Evolutionary conservation across 2,113 vertebrate genomes (phyloP), one percentile per base, ranked within the genome.

Genomic region (Perognathus longimembris): DNA sequence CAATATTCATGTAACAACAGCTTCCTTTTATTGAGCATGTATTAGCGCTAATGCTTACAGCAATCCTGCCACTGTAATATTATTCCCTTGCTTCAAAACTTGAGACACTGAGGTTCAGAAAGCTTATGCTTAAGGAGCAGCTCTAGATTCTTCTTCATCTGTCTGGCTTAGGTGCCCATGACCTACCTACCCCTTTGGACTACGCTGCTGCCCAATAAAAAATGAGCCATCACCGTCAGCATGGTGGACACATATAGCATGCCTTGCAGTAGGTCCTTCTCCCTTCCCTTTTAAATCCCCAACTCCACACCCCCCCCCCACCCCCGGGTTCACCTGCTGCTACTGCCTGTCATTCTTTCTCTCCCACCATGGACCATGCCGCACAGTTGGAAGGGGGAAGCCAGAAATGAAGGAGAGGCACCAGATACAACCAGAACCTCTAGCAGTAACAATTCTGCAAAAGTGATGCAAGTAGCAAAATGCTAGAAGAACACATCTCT

Each of bases 211-310:
- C 64, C 42, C 7, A 61, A 28, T 15, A 20, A 59, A 42, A 87
- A 54, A 42, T 7, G 24, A 79, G 28, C 26, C 34, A 34, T 38
- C 34, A 36, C 2, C 28, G 32, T 38, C 71, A 34, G 63, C 50
- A n/a, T 0, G 17, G 26, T 12, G 17, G 32, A 38, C 67, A 42
- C 67, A 66, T 11, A 22, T 0, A 54, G 28, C 9, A 28, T 22
- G 8, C 30, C 32, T 9, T 69, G 1, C 0, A 6, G n/a, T 26
- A 34, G 69, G 59, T 9, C 26, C 17, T 30, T 70, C 26, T n/a
- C n/a, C 40, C 15, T 5, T 14, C 30, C 15, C 21, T 59, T 38
- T 64, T 15, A 77, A 14, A 32, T 14, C 2, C n/a, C n/a, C n/a
- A n/a, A n/a, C n/a, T n/a, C n/a, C n/a, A n/a, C n/a, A 45, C 12